phyloP scores from a whole-genome alignment of 1,140 invertebrate genomes.

The Pinna nobilis region DNA sequence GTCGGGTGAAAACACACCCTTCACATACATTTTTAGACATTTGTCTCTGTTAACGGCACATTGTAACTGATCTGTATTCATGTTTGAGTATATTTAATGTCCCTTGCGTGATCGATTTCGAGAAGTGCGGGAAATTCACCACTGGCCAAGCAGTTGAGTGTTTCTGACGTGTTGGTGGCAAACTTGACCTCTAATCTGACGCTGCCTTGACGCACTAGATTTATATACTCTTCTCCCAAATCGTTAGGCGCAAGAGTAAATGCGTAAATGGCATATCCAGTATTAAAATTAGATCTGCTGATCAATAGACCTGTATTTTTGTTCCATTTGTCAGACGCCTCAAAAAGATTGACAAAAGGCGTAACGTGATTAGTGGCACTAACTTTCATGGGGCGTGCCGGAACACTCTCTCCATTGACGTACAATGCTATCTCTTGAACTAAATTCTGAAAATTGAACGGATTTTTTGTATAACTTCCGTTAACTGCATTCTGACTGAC shows the following conservation, averaged over 20 bases:
- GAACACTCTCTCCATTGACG: conserved; percentile 12
- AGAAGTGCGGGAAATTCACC: conserved; percentile 14
- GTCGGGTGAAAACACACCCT: conserved; percentile 14
- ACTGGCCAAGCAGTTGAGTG: conserved; percentile 14
- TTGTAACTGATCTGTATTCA: conserved; percentile 8
- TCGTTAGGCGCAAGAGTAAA: conserved; percentile 10
- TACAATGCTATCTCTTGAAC: conserved; percentile 12
- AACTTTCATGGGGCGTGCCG: neutral
- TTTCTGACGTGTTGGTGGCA: conserved; percentile 11
- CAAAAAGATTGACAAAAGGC: conserved; percentile 12
- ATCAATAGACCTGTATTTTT: conserved; percentile 20
- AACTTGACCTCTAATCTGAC: conserved; percentile 31
- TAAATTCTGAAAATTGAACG: conserved; percentile 35
- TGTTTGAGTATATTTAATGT: conserved; percentile 2
- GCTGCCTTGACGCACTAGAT: conserved; percentile 20
- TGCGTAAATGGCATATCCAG: conserved; percentile 20
- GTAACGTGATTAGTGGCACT: conserved; percentile 8
- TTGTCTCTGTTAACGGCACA: neutral
- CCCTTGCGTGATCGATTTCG: conserved; percentile 13
- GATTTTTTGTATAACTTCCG: conserved; percentile 30
- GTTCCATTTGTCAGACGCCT: conserved; percentile 19
- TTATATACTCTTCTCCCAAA: conserved; percentile 24
- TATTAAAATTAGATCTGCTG: neutral
- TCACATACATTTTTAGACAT: neutral
- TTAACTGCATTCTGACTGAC: conserved; percentile 25